Percentiles rank a stretch among this genome's conserved stretches.
Evolutionary conservation across 2,797 vertebrate species (phyloP).

Genomic region (Spizella passerina): DNA sequence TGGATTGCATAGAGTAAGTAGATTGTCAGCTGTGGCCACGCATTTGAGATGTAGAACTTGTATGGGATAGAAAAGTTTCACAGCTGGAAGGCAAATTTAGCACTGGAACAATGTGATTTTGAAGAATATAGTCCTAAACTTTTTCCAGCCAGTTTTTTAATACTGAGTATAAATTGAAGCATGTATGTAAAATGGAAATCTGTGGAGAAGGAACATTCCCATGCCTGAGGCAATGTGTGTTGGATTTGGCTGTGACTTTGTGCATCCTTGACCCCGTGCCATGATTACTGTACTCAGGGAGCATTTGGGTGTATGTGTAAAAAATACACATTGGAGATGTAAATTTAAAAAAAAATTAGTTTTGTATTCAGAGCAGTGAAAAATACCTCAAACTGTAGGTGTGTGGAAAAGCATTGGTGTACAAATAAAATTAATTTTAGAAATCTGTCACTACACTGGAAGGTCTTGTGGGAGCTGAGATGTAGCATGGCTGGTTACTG

Average conservation of each 20-base stretch:
- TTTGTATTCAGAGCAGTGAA: not conserved
- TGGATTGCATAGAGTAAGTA: not conserved
- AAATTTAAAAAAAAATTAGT: not conserved
- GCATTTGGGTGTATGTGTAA: not conserved
- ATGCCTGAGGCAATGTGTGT: not conserved
- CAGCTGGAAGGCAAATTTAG: not conserved
- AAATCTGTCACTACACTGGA: not conserved
- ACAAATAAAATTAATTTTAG: not conserved
- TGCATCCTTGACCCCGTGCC: not conserved
- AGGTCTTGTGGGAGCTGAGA: not conserved
- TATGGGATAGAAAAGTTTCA: not conserved
- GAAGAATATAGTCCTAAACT: not conserved
- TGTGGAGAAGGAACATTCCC: not conserved
- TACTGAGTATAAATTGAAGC: not conserved
- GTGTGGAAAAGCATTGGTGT: not conserved
- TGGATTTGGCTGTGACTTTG: not conserved
- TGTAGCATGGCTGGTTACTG: fast-evolving
- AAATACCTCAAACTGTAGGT: too few species aligned
- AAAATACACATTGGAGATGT: not conserved
- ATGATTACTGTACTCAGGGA: not conserved
- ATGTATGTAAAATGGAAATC: not conserved
- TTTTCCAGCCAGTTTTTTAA: not conserved
- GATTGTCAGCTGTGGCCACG: not conserved
- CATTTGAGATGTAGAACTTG: not conserved
- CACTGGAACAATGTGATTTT: not conserved